Conservation (phyloP, 2,797 vertebrate species). For the Onychomys arenicola region DNA sequence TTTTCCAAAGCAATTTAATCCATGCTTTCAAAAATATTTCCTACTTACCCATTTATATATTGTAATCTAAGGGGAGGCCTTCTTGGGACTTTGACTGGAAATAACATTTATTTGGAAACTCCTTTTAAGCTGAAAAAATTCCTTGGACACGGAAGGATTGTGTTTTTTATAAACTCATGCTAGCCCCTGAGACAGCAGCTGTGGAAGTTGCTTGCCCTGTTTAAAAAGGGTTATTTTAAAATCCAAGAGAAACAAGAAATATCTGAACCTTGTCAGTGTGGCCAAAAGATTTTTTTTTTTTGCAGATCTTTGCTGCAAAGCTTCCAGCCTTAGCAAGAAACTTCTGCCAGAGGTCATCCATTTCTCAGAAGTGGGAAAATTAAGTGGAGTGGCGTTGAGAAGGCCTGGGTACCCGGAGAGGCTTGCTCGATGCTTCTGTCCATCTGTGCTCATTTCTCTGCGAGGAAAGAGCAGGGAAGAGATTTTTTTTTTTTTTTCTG, state of each 20-base stretch:
- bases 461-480: not conserved
- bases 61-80: conserved; percentile 34
- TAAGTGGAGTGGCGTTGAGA: not conserved
- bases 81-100: conserved; percentile 42
- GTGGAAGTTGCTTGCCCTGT: conserved; percentile 33
- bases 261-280: not conserved
- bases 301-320: conserved; percentile 31
- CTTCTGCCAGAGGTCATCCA: not conserved
- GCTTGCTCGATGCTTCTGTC: not conserved
- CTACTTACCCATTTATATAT: conserved; percentile 22
- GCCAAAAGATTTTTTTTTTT: not conserved
- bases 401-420: not conserved
- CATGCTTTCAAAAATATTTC: conserved; percentile 51
- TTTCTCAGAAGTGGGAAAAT: not conserved
- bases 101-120: conserved; percentile 51
- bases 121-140: conserved; percentile 9
- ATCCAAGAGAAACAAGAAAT: conserved; percentile 56
- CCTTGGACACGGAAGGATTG: not conserved
- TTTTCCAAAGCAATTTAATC: conserved; percentile 62
- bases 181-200: not conserved
- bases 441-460: not conserved
- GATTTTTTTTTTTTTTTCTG: not conserved
- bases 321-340: not conserved
- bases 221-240: conserved; percentile 55
- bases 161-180: conserved; percentile 23